Evolutionary conservation across 1,140 invertebrate genomes (phyloP), one percentile per base, ranked within the genome.

Genomic region (Manduca sexta): DNA sequence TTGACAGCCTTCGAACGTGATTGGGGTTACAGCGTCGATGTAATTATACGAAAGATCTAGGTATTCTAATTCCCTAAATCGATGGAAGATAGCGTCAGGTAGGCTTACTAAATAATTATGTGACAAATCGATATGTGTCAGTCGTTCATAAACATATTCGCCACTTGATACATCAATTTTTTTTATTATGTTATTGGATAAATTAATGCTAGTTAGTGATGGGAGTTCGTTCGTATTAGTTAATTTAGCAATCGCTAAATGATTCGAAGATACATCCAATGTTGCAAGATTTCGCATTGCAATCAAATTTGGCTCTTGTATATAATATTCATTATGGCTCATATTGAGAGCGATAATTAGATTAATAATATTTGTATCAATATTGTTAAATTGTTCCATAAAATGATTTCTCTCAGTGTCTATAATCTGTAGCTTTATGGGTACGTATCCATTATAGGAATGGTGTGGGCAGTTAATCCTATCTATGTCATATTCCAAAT

Each of bases 11-110:
- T 69, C 67, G 44, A 74, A 74, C 16, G 57, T 58, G 10, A 55
- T 42, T 11, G 34, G 33, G 30, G 37, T 49, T 31, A 76, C 18
- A 6, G 15, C 18, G 16, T 52, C 49, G 11, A 79, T 64, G 11
- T 52, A 53, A 51, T 79, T 75, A 18, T 66, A 43, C 13, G 72
- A 72, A 30, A 79, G 35, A 57, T 79, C 65, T 42, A 79, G 52
- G 39, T 26, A 30, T 26, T 56, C 21, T 12, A 79, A 41, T 8
- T 52, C 17, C 31, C 38, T 18, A 8, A 66, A 62, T 38, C 5
- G 10, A 17, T 60, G 56, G 40, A 79, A 70, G 15, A 56, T 35
- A 3, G 45, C 49, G 30, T 65, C 62, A 3, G 63, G 44, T 33
- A 78, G 37, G 12, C 55, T 40, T 0, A 57, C 49, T 7, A 78